phyloP scores from a whole-genome alignment of 1,140 invertebrate species.

The Aphaenogaster ashmeadi region DNA sequence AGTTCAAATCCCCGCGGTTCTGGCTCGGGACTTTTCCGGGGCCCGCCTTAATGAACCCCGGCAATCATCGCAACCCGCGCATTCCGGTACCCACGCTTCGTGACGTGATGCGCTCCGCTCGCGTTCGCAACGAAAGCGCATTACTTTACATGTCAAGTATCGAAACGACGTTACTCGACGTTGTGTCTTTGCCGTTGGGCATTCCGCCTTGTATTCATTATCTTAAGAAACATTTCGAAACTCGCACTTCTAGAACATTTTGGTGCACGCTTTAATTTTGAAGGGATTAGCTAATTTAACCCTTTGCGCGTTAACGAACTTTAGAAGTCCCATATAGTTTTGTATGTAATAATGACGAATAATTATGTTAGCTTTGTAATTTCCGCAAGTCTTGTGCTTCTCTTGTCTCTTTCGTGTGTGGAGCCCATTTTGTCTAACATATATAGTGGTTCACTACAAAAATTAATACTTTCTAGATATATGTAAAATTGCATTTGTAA shows the following conservation, averaged over 20 bases:
- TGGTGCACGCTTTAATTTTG: slow-evolving; percentile 15
- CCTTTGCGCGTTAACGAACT: not conserved
- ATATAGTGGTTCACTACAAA: not conserved
- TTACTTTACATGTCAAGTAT: slow-evolving; percentile 39
- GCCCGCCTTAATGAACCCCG: slow-evolving; percentile 67
- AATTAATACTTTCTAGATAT: not conserved
- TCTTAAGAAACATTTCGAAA: not conserved
- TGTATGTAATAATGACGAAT: slow-evolving; percentile 33
- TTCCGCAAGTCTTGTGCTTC: slow-evolving; percentile 2
- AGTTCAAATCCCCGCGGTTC: slow-evolving; percentile 71
- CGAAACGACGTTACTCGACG: slow-evolving; percentile 2
- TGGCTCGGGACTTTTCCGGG: slow-evolving; percentile 64
- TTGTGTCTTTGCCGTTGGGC: not conserved
- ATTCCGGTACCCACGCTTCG: slow-evolving; percentile 75
- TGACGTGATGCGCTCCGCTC: slow-evolving; percentile 28
- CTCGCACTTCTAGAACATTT: slow-evolving; percentile 4
- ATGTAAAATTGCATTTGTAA: not conserved
- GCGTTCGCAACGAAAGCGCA: slow-evolving; percentile 57
- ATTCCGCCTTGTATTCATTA: not conserved
- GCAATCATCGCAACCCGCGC: slow-evolving; percentile 63
- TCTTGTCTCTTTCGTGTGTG: not conserved
- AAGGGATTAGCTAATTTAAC: slow-evolving; percentile 21
- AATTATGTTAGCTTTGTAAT: slow-evolving; percentile 48
- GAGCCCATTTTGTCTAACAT: not conserved
- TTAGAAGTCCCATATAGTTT: slow-evolving; percentile 35